phyloP scores from a whole-genome alignment of 2,113 vertebrate genomes.

The Dromiciops gliroides region DNA sequence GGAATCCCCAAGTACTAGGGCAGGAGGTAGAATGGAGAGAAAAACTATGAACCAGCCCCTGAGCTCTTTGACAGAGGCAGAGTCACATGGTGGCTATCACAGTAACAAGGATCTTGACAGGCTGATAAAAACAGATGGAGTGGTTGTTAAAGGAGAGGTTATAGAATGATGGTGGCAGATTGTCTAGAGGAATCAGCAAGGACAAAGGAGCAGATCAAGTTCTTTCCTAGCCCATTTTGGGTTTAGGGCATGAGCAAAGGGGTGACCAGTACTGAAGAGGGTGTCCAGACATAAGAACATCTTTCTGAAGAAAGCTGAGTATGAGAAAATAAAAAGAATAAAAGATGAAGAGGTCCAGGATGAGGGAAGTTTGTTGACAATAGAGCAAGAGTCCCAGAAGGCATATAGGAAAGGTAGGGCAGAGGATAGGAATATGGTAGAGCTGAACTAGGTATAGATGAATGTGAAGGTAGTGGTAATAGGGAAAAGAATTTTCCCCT shows the following conservation, averaged over 20 bases:
- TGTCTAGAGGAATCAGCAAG: background rate
- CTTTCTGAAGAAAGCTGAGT: background rate
- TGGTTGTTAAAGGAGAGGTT: background rate
- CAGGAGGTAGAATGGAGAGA: background rate
- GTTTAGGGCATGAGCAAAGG: background rate
- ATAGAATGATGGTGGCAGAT: background rate
- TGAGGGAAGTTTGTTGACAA: background rate
- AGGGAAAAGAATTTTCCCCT: background rate
- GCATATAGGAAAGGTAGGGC: background rate
- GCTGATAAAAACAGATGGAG: background rate
- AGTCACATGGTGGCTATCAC: background rate
- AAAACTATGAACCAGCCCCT: background rate
- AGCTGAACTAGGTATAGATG: background rate
- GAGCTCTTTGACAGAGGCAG: background rate
- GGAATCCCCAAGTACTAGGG: background rate
- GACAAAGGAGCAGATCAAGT: background rate
- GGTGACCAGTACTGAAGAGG: background rate
- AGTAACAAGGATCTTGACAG: background rate
- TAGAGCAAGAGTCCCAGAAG: background rate
- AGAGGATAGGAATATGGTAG: background rate
- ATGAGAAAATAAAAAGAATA: background rate
- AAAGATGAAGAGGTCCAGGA: background rate
- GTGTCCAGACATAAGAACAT: background rate
- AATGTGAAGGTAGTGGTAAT: background rate
- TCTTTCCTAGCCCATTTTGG: background rate